Evolutionary conservation across 1,140 invertebrate species (phyloP), one percentile per base, ranked within the genome.

Genomic region (Theocolax elegans): DNA sequence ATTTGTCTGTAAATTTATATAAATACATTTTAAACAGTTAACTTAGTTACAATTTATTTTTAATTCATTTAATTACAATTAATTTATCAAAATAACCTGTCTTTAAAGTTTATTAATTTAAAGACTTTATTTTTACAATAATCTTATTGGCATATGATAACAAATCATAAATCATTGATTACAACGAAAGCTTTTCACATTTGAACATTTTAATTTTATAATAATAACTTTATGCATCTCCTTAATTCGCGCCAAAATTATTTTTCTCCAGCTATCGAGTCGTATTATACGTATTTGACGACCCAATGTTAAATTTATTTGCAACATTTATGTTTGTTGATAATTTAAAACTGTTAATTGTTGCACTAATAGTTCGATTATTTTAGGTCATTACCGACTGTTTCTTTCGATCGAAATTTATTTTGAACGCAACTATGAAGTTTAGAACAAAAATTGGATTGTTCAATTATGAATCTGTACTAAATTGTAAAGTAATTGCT

Each of bases 181-280:
- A n/a, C n/a, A n/a, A n/a, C n/a, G n/a, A n/a, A n/a, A n/a, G n/a
- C n/a, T n/a, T n/a, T n/a, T n/a, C n/a, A n/a, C n/a, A n/a, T n/a
- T n/a, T n/a, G n/a, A n/a, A n/a, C n/a, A n/a, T n/a, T n/a, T n/a
- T n/a, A n/a, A n/a, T n/a, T n/a, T n/a, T n/a, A n/a, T n/a, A n/a
- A n/a, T n/a, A n/a, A n/a, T n/a, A n/a, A 56, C 40, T 38, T 42
- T 67, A 59, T 27, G 17, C 38, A 13, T 49, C 40, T 58, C 44
- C 44, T 59, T 59, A 49, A 38, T 40, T 25, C n/a, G 56, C 53
- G 19, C 54, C 35, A 38, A 38, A 3, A 44, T 46, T n/a, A 46
- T 46, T 53, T 40, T 35, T 63, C 35, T 44, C 40, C 64, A 59
- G n/a, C 48, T 53, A 62, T 62, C 23, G 23, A 68, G 44, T 48